phyloP scores from a whole-genome alignment of 2,797 vertebrate species.

The Sebastes trivittatus region DNA sequence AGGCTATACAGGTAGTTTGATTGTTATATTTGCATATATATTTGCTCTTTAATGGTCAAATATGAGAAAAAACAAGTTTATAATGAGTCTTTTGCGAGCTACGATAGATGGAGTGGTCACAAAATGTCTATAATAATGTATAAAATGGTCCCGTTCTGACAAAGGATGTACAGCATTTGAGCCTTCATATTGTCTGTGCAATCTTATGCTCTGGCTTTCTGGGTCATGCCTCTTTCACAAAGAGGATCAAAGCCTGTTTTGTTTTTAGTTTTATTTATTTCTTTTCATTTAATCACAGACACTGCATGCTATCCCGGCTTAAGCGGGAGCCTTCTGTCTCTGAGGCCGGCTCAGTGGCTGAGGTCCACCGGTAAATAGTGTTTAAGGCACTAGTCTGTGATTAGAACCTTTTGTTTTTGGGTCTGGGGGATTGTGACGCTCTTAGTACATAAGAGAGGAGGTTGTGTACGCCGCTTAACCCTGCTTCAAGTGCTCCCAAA shows the following conservation, averaged over 20 bases:
- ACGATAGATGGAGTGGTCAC: neutral
- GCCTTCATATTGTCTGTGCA: neutral
- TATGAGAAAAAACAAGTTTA: neutral
- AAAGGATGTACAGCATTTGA: neutral
- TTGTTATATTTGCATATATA: neutral
- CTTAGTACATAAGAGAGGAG: constrained; percentile 68
- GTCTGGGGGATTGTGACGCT: constrained; percentile 66
- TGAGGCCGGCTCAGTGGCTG: constrained; percentile 57
- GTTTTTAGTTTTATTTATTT: constrained; percentile 50
- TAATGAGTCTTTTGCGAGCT: neutral
- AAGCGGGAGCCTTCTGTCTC: constrained; percentile 53
- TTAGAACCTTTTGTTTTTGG: constrained; percentile 76
- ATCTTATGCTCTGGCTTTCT: constrained; percentile 40
- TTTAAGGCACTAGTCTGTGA: constrained; percentile 74
- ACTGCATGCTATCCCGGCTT: constrained; percentile 39
- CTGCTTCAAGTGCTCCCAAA: constrained; percentile 74
- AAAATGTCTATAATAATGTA: neutral
- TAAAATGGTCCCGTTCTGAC: neutral
- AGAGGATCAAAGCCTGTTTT: constrained; percentile 54
- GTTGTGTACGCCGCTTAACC: constrained; percentile 78
- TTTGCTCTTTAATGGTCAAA: no score
- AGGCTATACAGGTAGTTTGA: neutral
- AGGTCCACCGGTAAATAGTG: constrained; percentile 65
- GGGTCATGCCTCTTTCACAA: constrained; percentile 53
- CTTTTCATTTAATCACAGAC: constrained; percentile 54